A percentile compares a stretch with the other conserved stretches of the same genome.
phyloP scores from a whole-genome alignment of 2,888 invertebrate species.

The Phlogophora meticulosa region DNA sequence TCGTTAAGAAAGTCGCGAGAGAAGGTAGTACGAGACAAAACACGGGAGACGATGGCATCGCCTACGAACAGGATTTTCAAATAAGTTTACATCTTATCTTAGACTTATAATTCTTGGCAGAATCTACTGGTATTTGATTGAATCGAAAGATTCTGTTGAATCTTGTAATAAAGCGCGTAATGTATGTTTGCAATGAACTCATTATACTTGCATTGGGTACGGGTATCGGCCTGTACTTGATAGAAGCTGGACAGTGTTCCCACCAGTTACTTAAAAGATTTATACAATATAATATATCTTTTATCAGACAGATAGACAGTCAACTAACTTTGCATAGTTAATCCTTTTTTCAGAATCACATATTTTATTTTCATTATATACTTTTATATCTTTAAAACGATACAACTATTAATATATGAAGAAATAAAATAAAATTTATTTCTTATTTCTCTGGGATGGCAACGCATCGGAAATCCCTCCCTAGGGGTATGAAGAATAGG shows the following conservation, averaged over 20 bases:
- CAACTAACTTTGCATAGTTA: too few species aligned
- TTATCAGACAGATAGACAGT: too few species aligned
- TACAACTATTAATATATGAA: too few species aligned
- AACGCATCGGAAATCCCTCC: too few species aligned
- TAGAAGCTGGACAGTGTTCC: constrained; percentile 23
- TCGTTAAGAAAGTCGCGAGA: too few species aligned
- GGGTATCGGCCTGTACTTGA: constrained; percentile 25
- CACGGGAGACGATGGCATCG: neutral
- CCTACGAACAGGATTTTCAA: neutral
- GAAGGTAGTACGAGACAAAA: neutral
- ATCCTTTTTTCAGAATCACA: too few species aligned
- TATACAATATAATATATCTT: constrained; percentile 1
- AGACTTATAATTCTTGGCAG: constrained; percentile 29
- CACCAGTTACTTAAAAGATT: constrained; percentile 24
- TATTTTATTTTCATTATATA: too few species aligned
- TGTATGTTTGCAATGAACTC: constrained; percentile 56
- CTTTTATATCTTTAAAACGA: too few species aligned
- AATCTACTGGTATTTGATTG: constrained; percentile 22
- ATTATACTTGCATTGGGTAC: constrained; percentile 50
- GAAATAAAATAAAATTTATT: too few species aligned
- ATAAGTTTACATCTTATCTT: neutral
- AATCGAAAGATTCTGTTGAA: constrained; percentile 39
- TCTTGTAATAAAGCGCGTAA: constrained; percentile 36
- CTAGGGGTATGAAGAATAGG: too few species aligned
- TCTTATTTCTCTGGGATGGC: too few species aligned